Evolutionary conservation across 2,797 vertebrate species (phyloP), one percentile per base, ranked within the genome.

Genomic region (Labroides dimidiatus): DNA sequence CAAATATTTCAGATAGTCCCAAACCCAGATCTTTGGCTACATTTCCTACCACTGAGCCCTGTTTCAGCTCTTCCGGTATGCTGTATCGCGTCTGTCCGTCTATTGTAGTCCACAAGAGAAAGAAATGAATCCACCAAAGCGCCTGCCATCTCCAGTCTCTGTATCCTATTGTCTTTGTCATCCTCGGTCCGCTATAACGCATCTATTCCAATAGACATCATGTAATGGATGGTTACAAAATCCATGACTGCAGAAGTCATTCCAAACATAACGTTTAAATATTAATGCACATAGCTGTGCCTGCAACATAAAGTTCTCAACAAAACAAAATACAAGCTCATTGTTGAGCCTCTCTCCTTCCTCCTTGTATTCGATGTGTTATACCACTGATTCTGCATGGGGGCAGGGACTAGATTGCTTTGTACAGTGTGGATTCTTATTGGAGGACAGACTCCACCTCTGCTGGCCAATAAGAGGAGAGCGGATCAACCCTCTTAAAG

Each of bases 11-110:
- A 4, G 51, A 3, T 14, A 85, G 10, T 19, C 59, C 80, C 61
- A 93, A 65, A 69, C 91, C 92, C 75, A 94, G 64, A 87, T 93
- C 93, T 87, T 91, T 93, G 21, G 90, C 91, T 12, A 94, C 81
- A 87, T 94, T 92, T 84, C 94, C 93, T 58, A 94, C 92, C 71
- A 60, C 41, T 7, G 88, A 90, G 13, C 87, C 90, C 36, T 78
- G 86, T 58, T 80, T 80, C 10, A 92, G 64, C 54, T 93, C 91
- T 72, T 93, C 91, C 2, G 77, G 76, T 81, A 93, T 89, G 10
- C 75, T 75, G 76, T 93, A 93, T 37, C 53, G 81, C 62, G 86
- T 81, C 41, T 90, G 87, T 64, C 84, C 87, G 43, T 82, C 16
- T 58, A 57, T 74, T 64, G 72, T 75, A 80, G 6, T 80, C 80